phyloP scores from a whole-genome alignment of 2,888 invertebrate genomes.

The Microctonus aethiopoides region DNA sequence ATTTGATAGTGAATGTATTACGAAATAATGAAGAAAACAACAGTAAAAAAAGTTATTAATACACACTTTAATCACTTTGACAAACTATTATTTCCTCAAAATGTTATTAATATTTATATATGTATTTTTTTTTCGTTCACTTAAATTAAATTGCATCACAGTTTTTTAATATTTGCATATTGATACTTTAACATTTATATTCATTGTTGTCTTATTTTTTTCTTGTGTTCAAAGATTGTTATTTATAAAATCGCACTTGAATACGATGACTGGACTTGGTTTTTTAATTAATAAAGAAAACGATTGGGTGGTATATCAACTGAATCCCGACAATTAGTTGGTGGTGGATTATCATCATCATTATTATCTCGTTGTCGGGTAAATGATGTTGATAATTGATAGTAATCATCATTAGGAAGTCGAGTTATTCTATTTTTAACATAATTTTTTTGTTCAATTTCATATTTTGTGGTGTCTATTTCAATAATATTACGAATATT shows the following conservation, averaged over 20 bases:
- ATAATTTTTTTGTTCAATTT: slow-evolving; percentile 54
- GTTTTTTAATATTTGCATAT: background rate
- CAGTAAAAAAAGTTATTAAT: too few species aligned
- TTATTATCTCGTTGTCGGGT: slow-evolving; percentile 57
- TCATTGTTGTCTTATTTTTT: background rate
- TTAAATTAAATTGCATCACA: background rate
- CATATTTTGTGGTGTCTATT: slow-evolving; percentile 52
- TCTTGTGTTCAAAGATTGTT: background rate
- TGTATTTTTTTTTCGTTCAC: background rate
- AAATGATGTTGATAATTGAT: slow-evolving; percentile 29
- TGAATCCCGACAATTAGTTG: slow-evolving; percentile 69
- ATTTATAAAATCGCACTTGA: background rate
- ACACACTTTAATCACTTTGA: background rate
- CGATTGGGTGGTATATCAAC: slow-evolving; percentile 54
- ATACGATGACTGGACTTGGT: background rate
- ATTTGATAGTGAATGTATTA: too few species aligned
- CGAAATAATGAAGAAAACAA: too few species aligned
- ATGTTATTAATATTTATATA: background rate
- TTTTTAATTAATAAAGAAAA: slow-evolving; percentile 54
- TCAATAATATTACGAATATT: slow-evolving; percentile 56
- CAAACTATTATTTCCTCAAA: background rate
- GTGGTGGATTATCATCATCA: slow-evolving; percentile 69
- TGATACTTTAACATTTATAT: background rate
- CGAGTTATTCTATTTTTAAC: slow-evolving; percentile 48
- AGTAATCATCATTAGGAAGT: slow-evolving; percentile 9